Evolutionary conservation across 53 echinoderm and acorn worm genomes (phyloP), one percentile per base, ranked within the genome.

Genomic region (Echinometra lucunter): DNA sequence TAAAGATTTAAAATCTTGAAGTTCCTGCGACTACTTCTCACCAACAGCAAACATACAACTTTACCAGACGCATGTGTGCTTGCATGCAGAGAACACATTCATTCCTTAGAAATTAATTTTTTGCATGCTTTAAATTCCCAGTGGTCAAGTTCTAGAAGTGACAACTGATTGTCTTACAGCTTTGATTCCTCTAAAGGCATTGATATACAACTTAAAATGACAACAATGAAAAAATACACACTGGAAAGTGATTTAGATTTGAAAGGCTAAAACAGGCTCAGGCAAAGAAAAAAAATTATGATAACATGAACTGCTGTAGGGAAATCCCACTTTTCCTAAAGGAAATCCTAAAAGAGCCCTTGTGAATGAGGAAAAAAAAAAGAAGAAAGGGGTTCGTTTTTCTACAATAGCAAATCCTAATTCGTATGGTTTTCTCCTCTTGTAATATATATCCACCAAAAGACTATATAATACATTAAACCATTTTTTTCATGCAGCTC

Each of bases 271-370:
- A 53, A 53, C 8, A 53, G 13, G 13, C 8, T 15, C 12, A 35
- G 34, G 15, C 32, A 35, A 32, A 0, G 25, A 21, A 63, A 63
- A 60, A 23, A 30, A 72, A 72, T 28, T 72, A 16, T 28, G 72
- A 72, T 32, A 30, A 7, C 34, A 72, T 34, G 72, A 34, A 72
- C 35, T 35, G 35, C 72, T 34, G 13, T 72, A 28, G 32, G 72
- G 72, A 72, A 72, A 72, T 72, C 72, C 72, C 35, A 72, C 72
- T 32, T 72, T 28, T 72, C 72, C 35, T 72, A 72, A 72, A 72
- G 72, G 72, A 72, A 72, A 72, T 72, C 72, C 32, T 3, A 13
- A 6, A 72, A 34, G 53, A 72, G 72, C 72, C 35, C 72, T 53
- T 2, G 53, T 53, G 53, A 53, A 53, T 13, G n/a, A n/a, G n/a